A percentile compares a stretch with the other conserved stretches of the same genome.
These are phyloP conservation scores for Calonectris borealis DNA, from an alignment of 2,113 vertebrate species.

Conservation along the genomic window DNA sequence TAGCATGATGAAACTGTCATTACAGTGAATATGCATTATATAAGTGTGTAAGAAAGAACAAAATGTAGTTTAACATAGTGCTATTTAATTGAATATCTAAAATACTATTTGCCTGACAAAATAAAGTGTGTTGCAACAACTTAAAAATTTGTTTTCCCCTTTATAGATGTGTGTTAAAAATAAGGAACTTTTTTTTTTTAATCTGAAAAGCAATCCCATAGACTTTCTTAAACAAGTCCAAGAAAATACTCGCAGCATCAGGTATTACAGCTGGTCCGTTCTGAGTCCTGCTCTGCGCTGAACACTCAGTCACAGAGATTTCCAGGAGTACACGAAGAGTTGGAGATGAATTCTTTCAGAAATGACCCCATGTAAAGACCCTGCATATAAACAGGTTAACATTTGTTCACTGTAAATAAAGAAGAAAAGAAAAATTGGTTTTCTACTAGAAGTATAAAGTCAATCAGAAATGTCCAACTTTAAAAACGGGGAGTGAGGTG, in stretches of 20 bases:
- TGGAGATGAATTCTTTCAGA: not conserved
- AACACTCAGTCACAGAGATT: not conserved
- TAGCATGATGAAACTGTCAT: conserved; percentile 79
- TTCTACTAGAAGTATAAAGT: not conserved
- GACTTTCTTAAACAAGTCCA: not conserved
- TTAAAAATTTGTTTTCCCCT: not conserved
- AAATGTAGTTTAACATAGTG: conserved; percentile 65
- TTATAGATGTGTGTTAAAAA: not conserved
- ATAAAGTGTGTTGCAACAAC: conserved; percentile 76
- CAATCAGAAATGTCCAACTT: not conserved
- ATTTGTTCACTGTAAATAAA: not conserved
- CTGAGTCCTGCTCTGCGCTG: not conserved
- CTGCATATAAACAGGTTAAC: not conserved
- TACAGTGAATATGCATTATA: conserved; percentile 76
- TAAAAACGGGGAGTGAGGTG: not conserved
- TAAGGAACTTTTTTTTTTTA: not conserved
- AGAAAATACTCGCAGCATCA: not conserved
- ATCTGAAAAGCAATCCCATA: not conserved
- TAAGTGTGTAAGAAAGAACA: conserved; percentile 66
- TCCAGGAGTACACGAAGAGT: not conserved
- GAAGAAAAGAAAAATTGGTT: not conserved
- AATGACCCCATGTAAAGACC: not conserved
- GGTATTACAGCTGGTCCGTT: not conserved
- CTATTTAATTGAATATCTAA: conserved; percentile 74
- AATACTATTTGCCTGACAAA: conserved; percentile 77